Base-by-base conservation (phyloP, 2,888 invertebrate genomes). In the Cordilura impudica region DNA sequence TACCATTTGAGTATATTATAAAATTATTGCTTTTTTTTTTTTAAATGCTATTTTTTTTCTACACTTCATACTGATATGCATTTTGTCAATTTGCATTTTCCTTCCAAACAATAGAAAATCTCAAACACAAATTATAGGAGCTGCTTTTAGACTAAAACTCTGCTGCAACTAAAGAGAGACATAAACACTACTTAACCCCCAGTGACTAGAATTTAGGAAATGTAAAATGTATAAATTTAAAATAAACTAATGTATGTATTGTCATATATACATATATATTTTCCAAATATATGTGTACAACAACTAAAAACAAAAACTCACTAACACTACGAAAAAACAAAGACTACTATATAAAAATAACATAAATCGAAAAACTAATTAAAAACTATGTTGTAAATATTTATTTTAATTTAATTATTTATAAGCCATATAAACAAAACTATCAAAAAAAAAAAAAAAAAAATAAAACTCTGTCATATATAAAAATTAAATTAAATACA, bases 161-260 rank as follows among this genome's bases (percentile, higher is more conserved):
- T 78, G 80, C 80, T 80, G 81, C 72, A 63, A 81, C 78, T 75
- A 80, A 81, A 82, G 80, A 79, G 77, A 81, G 69, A 74, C 54
- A 75, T 45, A 71, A 65, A 53, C 54, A 71, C 71, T 71, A 81
- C 63, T 79, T 79, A 81, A 76, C 61, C 58, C n/a, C 75, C 78
- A 76, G 73, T 79, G 78, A 76, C 65, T 81, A 73, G 73, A 73
- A 58, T 73, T 65, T 79, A 78, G 78, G 66, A 79, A 71, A 79
- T 75, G 79, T 75, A 79, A 78, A 78, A 67, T 61, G 45, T 14
- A 47, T 14, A 19, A 51, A 70, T 16, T 21, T 8, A 43, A 61
- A 18, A 12, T 67, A 60, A 72, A 70, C 58, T 54, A 75, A 67
- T 70, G 61, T 63, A 58, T 72, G 49, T 58, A 66, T 61, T 45